Base-by-base conservation (phyloP, 1,140 invertebrate species). In the Diorhabda carinulata region DNA sequence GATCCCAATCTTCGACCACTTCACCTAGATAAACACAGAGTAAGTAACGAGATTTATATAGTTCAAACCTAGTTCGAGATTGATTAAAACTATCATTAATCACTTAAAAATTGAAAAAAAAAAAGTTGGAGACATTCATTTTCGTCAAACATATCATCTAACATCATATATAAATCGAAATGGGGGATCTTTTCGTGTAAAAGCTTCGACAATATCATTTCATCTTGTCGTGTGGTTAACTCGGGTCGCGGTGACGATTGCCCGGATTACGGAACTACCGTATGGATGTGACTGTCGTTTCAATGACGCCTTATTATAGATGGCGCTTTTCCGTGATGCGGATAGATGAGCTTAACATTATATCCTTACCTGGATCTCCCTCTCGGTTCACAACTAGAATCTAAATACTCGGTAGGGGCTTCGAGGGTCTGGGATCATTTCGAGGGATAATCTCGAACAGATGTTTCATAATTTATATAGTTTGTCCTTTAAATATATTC, bases 1-100 rank as follows among this genome's bases (percentile, higher is more conserved):
- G 97, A 99, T 84, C 95, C 95, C 25, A 95, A 96, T 83, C 86
- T 98, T 69, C 87, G 93, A 67, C 87, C 89, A 64, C 85, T 98
- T 72, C 90, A 95, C 79, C 88, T 98, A 80, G 95, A 97, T 85
- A 96, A 95, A 83, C 91, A 95, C 83, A 89, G 90, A 84, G 94
- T 97, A 83, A 89, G 88, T 61, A 25, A 62, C 41, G 10, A n/a
- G 5, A 59, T 59, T n/a, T 59, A 59, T 6, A 56, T 25, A 25
- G 25, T 25, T 25, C 25, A 25, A 25, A 25, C 25, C 25, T 1
- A 25, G 25, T 25, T 1, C 25, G 2, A 25, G 2, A 1, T 25
- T 25, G 25, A 25, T 25, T 1, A 25, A 25, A 25, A 25, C 25
- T 25, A 25, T 25, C 25, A 25, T 25, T 25, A 25, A 25, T 25